Evolutionary conservation across 2,113 vertebrate species (phyloP).

Genomic region (Onychostoma macrolepis): DNA sequence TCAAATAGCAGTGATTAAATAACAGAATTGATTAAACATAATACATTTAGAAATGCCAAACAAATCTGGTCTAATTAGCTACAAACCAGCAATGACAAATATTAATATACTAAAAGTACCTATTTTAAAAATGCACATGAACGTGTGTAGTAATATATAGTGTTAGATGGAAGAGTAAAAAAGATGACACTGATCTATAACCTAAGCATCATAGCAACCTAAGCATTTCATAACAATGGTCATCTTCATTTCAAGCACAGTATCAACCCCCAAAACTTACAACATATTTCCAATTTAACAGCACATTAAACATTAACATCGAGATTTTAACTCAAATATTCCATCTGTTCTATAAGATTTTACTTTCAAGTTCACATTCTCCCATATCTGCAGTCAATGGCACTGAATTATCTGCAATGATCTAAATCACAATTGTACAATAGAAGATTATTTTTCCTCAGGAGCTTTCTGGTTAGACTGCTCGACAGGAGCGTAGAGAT

Average conservation of each 20-base stretch:
- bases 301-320: neutral
- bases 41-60: neutral
- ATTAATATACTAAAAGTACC: neutral
- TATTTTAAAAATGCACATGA: neutral
- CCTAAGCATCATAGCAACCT: neutral
- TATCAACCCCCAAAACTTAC: neutral
- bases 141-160: neutral
- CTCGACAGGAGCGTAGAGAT: constrained; percentile 86
- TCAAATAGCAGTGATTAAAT: neutral
- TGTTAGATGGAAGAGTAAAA: neutral
- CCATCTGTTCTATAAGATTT: neutral
- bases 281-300: neutral
- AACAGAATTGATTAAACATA: neutral
- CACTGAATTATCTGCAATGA: constrained; percentile 62
- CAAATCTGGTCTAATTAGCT: neutral
- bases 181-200: neutral
- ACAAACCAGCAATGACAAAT: neutral
- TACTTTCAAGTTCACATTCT: constrained; percentile 44
- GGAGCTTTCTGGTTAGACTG: constrained; percentile 85
- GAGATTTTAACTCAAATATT: neutral
- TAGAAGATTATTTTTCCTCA: constrained; percentile 77
- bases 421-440: constrained; percentile 64
- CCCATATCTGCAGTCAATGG: constrained; percentile 50
- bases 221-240: neutral
- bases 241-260: neutral